A percentile compares a stretch with the other conserved stretches of the same genome.
Evolutionary conservation across 2,888 invertebrate species (phyloP).

Genomic region (Pristionchus japonicus): DNA sequence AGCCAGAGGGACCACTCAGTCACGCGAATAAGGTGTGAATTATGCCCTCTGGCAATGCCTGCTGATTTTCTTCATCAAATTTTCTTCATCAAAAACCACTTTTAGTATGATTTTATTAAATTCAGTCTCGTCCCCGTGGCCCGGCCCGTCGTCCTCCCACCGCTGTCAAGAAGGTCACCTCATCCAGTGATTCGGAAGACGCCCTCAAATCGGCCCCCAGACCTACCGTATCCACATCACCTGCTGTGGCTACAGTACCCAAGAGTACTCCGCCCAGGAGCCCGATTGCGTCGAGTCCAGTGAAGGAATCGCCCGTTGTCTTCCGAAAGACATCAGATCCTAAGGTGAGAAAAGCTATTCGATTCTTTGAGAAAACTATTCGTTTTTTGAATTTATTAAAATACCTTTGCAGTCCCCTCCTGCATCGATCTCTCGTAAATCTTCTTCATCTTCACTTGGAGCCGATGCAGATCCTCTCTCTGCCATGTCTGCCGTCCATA

Average conservation of each 20-base stretch:
- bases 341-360: background rate
- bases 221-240: background rate
- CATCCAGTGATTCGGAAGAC: constrained; percentile 39
- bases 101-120: background rate
- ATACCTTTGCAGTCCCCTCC: constrained; percentile 8
- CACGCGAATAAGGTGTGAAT: constrained; percentile 12
- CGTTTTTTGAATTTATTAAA: background rate
- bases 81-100: background rate
- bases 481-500: background rate
- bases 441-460: constrained; percentile 16
- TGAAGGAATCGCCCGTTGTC: background rate
- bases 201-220: background rate
- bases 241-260: background rate
- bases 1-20: constrained; percentile 25
- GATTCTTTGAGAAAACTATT: background rate
- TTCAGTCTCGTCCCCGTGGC: constrained; percentile 20
- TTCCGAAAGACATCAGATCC: constrained; percentile 24
- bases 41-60: no score
- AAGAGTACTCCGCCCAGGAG: background rate
- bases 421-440: constrained; percentile 20
- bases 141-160: constrained; percentile 42
- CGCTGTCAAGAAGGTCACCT: background rate
- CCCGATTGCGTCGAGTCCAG: background rate
- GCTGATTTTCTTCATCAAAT: background rate
- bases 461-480: constrained; percentile 16